Conservation (phyloP, 1,140 invertebrate genomes). For the Drosophila mauritiana region DNA sequence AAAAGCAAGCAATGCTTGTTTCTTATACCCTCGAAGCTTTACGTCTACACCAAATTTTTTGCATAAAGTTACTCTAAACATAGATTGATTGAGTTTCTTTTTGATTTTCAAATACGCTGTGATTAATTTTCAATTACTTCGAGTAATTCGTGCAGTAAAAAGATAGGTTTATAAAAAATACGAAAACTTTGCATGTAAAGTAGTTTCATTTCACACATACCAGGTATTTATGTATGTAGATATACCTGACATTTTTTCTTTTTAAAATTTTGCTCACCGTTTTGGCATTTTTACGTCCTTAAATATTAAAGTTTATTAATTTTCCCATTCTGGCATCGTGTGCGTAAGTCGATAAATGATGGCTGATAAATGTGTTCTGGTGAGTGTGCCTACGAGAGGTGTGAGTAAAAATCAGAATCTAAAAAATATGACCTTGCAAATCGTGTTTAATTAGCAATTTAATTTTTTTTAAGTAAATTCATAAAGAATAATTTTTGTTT, state of each 20-base stretch:
- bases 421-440: neutral
- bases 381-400: slow-evolving; percentile 3
- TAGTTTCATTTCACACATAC: too few species aligned
- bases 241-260: too few species aligned
- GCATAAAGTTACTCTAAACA: too few species aligned
- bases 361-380: slow-evolving; percentile 8
- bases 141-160: too few species aligned
- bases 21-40: neutral
- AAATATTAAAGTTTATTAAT: neutral
- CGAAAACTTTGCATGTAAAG: too few species aligned
- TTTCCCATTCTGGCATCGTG: neutral
- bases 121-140: neutral
- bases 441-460: neutral
- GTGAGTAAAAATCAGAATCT: slow-evolving; percentile 2
- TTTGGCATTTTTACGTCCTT: neutral
- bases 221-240: too few species aligned
- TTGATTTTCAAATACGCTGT: neutral
- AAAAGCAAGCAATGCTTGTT: neutral
- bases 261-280: neutral
- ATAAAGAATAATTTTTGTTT: slow-evolving; percentile 4
- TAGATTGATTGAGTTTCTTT: neutral
- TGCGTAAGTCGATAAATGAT: slow-evolving; percentile 2
- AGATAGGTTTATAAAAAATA: too few species aligned
- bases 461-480: neutral
- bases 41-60: neutral